A percentile compares a stretch with the other conserved stretches of the same genome.
phyloP scores from a whole-genome alignment of 2,797 vertebrate species.

The Rhabdophis nuchalis region DNA sequence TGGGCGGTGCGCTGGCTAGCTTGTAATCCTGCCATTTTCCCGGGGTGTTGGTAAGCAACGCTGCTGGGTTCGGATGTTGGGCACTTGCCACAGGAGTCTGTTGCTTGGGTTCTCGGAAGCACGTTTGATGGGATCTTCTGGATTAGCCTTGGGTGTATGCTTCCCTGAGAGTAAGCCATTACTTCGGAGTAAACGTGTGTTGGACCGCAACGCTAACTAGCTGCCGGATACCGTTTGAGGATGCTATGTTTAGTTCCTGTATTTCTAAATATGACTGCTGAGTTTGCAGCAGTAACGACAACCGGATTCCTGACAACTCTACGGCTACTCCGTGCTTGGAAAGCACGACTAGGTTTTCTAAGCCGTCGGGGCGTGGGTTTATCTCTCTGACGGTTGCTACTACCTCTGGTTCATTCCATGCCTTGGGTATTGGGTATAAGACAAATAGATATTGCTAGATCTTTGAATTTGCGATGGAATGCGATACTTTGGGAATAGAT shows the following conservation, averaged over 20 bases:
- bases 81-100: not conserved
- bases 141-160: not conserved
- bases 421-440: not conserved
- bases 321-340: not conserved
- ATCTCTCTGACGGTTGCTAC: not conserved
- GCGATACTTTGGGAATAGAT: not conserved
- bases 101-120: not conserved
- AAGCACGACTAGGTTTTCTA: not conserved
- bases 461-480: not conserved
- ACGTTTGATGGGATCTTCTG: not conserved
- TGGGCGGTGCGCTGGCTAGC: not conserved
- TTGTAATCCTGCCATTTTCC: not conserved
- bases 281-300: not conserved
- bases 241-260: not conserved
- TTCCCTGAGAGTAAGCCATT: not conserved
- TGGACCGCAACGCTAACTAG: not conserved
- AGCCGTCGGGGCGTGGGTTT: not conserved
- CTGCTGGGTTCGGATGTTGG: not conserved
- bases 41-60: not conserved
- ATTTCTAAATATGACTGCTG: not conserved
- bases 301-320: not conserved
- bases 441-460: not conserved
- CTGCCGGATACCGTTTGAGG: not conserved
- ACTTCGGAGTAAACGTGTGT: not conserved
- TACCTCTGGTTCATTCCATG: too few species aligned